These are phyloP conservation scores for Papilio machaon DNA, from an alignment of 1,140 invertebrate species.

Conservation along the genomic window DNA sequence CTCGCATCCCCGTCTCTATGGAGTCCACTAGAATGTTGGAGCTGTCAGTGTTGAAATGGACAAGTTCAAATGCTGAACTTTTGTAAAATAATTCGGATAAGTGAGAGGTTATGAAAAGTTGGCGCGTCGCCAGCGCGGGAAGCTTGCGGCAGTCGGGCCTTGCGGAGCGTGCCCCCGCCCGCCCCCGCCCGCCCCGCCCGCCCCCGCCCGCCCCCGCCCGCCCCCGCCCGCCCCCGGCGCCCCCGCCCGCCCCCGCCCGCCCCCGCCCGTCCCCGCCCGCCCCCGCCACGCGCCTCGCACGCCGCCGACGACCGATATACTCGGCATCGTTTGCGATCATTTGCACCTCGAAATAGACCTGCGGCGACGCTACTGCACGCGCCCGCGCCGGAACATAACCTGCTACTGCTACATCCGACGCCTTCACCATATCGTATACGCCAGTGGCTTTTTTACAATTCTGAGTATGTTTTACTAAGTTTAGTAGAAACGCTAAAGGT, in stretches of 20 bases:
- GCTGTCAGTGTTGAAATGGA: not conserved
- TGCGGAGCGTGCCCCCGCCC: not conserved
- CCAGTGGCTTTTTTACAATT: not conserved
- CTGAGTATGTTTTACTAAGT: not conserved
- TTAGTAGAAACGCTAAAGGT: not conserved
- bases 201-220: not conserved
- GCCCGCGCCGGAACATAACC: not conserved
- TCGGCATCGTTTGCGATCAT: not conserved
- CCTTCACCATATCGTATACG: not conserved
- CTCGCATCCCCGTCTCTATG: conserved; percentile 10
- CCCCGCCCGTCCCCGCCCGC: not conserved
- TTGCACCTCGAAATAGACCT: conserved; percentile 12
- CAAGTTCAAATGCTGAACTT: not conserved
- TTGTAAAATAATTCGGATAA: not conserved
- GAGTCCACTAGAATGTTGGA: not conserved
- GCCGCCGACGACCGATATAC: not conserved
- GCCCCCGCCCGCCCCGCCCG: not conserved
- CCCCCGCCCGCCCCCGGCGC: not conserved
- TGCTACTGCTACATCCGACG: not conserved
- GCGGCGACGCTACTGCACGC: not conserved
- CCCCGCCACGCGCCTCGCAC: not conserved
- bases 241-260: not conserved
- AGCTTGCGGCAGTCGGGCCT: not conserved
- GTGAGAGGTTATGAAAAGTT: conserved; percentile 11
- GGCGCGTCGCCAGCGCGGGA: conserved; percentile 9